phyloP scores from a whole-genome alignment of 2,113 vertebrate genomes.

The Tichodroma muraria region DNA sequence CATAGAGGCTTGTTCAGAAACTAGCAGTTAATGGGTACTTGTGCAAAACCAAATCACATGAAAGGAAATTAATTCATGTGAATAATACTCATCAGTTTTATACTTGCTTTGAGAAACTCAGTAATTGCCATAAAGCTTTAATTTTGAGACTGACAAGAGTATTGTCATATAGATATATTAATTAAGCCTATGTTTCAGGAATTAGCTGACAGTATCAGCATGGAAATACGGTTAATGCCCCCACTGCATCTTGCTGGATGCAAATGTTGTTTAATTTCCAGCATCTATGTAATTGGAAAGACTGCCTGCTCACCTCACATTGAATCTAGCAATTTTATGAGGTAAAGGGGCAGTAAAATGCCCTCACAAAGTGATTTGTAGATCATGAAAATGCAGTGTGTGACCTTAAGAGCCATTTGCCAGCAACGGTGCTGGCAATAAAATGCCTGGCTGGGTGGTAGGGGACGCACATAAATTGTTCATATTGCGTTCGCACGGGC shows the following conservation, averaged over 20 bases:
- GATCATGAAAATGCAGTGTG: not conserved
- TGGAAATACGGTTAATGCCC: not conserved
- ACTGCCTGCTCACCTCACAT: not conserved
- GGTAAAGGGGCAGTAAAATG: not conserved
- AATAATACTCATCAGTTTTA: not conserved
- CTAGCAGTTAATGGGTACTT: not conserved
- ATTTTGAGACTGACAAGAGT: not conserved
- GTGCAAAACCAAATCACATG: not conserved
- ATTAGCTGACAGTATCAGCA: not conserved
- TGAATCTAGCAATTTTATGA: not conserved
- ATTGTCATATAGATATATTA: not conserved
- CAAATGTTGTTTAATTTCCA: not conserved
- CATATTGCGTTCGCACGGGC: not conserved
- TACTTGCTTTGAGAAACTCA: not conserved
- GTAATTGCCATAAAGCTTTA: not conserved
- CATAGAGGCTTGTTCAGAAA: not conserved
- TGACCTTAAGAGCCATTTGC: constrained; percentile 28
- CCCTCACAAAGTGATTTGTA: constrained; percentile 10
- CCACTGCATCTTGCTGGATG: not conserved
- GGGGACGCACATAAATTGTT: not conserved
- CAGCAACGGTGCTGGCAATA: not conserved
- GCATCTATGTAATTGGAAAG: not conserved
- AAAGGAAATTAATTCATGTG: not conserved
- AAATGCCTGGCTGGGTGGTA: not conserved
- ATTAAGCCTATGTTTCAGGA: not conserved